Percentiles rank a stretch among this genome's conserved stretches.
These are phyloP conservation scores for Acrocephalus kingi DNA, from an alignment of 2,113 vertebrate species.

Conservation along the genomic window DNA sequence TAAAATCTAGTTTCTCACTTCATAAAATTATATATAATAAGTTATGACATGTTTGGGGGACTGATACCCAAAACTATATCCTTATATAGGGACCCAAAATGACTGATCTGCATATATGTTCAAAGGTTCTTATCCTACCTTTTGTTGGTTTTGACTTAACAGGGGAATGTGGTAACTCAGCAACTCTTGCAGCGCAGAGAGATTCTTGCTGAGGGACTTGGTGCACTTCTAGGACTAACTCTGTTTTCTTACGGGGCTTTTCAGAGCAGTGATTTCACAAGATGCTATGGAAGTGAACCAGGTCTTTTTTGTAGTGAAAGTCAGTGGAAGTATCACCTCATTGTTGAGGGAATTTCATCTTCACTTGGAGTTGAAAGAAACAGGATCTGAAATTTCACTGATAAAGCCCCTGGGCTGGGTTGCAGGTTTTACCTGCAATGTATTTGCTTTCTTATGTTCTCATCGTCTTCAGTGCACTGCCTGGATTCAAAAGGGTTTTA, in stretches of 20 bases:
- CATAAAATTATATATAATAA: neutral
- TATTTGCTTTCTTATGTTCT: neutral
- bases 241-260: neutral
- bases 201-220: neutral
- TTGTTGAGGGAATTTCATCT: neutral
- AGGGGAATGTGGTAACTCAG: neutral
- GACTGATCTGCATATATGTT: neutral
- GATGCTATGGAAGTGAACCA: neutral
- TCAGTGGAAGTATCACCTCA: neutral
- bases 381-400: neutral
- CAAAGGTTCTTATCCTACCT: neutral
- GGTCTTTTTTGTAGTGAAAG: neutral
- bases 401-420: neutral
- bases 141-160: neutral
- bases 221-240: neutral
- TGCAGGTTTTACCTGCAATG: neutral
- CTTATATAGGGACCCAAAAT: neutral
- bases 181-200: neutral
- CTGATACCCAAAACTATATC: neutral
- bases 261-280: neutral
- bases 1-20: neutral
- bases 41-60: neutral
- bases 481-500: neutral
- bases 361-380: neutral
- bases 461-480: neutral